Evolutionary conservation across 2,888 invertebrate genomes (phyloP).

Genomic region (Tolmerus cingulatus): DNA sequence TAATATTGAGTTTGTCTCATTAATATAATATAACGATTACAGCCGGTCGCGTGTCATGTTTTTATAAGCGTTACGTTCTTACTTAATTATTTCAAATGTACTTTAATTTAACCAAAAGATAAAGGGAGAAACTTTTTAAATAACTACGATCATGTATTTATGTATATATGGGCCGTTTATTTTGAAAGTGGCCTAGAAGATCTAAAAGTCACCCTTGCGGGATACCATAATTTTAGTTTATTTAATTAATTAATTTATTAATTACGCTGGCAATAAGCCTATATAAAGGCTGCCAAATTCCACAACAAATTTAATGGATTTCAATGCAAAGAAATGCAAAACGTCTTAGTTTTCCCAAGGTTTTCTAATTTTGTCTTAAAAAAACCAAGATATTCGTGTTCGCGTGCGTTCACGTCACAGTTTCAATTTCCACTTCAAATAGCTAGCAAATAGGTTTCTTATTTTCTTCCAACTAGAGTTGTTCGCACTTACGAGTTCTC

Average conservation of each 20-base stretch:
- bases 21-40: neutral
- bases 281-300: neutral
- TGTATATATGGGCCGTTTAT: too few relatives aligned
- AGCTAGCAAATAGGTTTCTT: neutral
- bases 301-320: neutral
- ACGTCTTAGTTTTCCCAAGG: neutral
- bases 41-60: neutral
- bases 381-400: neutral
- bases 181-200: too few relatives aligned
- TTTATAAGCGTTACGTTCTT: too few relatives aligned
- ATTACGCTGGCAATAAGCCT: neutral
- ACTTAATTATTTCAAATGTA: too few relatives aligned
- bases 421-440: neutral
- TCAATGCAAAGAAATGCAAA: neutral
- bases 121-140: too few relatives aligned
- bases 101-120: too few relatives aligned
- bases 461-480: neutral
- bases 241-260: neutral
- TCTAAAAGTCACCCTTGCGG: neutral
- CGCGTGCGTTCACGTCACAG: neutral
- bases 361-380: neutral
- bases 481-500: neutral
- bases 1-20: neutral
- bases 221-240: neutral
- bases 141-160: too few relatives aligned